Conservation (phyloP, 2,113 vertebrate species). For the Hirundichthys speculiger region DNA sequence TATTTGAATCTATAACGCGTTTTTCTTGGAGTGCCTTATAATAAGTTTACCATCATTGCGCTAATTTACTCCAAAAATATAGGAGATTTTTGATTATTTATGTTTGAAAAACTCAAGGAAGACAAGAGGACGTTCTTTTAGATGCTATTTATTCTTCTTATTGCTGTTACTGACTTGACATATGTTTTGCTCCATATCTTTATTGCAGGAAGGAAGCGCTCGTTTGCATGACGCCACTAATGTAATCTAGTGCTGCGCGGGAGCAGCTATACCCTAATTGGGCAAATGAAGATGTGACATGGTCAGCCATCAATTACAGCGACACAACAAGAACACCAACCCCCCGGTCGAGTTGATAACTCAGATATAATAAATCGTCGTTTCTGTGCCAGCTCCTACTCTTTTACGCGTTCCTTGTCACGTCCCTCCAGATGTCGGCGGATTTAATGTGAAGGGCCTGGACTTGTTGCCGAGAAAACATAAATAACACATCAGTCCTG, state of each 20-base stretch:
- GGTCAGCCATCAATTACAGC: slow-evolving; percentile 77
- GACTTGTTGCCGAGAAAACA: slow-evolving; percentile 32
- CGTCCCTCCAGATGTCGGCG: slow-evolving; percentile 11
- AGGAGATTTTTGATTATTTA: no score
- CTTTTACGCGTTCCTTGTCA: not conserved
- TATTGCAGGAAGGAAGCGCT: slow-evolving; percentile 48
- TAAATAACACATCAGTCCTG: not conserved
- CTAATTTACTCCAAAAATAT: no score
- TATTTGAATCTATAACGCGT: not conserved
- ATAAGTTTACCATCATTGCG: no score
- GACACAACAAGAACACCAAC: slow-evolving; percentile 61
- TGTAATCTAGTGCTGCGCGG: slow-evolving; percentile 64
- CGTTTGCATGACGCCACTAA: slow-evolving; percentile 64
- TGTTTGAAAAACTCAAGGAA: no score
- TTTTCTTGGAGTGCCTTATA: not conserved
- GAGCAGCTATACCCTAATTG: slow-evolving; percentile 69
- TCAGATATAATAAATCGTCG: slow-evolving; percentile 53
- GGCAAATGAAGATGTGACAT: slow-evolving; percentile 79
- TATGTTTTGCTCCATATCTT: slow-evolving; percentile 18
- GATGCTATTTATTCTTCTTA: no score
- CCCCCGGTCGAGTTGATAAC: slow-evolving; percentile 51
- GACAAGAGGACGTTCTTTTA: no score
- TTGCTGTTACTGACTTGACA: no score
- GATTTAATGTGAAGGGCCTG: slow-evolving; percentile 60
- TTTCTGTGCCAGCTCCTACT: slow-evolving; percentile 42